Base-by-base conservation (phyloP, 2,888 invertebrate species). In the Eupithecia pulchellata region DNA sequence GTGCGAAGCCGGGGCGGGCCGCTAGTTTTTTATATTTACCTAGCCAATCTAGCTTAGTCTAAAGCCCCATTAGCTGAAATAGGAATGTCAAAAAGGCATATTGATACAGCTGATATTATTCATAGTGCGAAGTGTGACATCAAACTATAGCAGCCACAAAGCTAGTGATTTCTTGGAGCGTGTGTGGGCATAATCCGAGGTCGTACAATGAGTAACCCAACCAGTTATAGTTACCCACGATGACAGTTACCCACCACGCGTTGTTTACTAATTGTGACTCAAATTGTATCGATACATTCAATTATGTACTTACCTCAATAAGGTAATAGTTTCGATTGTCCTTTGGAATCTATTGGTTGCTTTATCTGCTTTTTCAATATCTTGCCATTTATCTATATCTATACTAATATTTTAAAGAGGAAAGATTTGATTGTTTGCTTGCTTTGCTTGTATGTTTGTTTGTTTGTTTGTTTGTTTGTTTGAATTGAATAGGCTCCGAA, bases 151-250 rank as follows among this genome's bases (percentile, higher is more conserved):
- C 42, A 47, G 42, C 42, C n/a, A 25, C 11, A 25, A 25, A 52
- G 52, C 52, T 52, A 52, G 25, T 52, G 4, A 29, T 29, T 57
- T 29, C 29, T 57, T 57, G 57, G 71, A 57, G 70, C 76, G 91
- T 92, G 85, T 91, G 91, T 36, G 61, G 61, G 61, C 61, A 32
- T 52, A 30, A 69, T 60, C 75, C 75, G 88, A 82, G 85, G 90
- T 89, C 87, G 89, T 81, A 82, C 82, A 82, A 85, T 85, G 83
- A 85, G 79, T 79, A 82, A 84, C 78, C 75, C 74, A 85, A 85
- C 88, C 78, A 79, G 87, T 85, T 80, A 75, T 80, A 52, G 11
- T 2, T 82, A 78, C 73, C 71, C 72, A 74, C 77, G 77, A 82
- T 79, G 79, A 78, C 77, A 78, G 78, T 60, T 62, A 52, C 29